These are phyloP conservation scores for Axinella damicornis DNA, from an alignment of 37 sponge, comb jelly and placozoan species.

Conservation along the genomic window DNA sequence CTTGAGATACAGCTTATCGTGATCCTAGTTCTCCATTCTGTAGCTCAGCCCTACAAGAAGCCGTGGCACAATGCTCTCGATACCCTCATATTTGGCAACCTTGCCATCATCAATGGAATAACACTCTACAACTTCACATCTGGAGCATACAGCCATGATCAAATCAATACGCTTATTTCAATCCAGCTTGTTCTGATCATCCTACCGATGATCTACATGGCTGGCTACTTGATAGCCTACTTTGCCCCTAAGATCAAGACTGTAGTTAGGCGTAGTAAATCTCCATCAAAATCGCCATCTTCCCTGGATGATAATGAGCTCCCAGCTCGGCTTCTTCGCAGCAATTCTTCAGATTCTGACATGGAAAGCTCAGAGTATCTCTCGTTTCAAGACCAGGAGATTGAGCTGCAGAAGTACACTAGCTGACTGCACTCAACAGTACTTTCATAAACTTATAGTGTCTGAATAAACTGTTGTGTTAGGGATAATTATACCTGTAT, in stretches of 20 bases:
- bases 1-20: conserved; percentile 5
- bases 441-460: too few species aligned
- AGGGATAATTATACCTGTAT: too few species aligned
- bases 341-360: background rate
- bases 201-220: background rate
- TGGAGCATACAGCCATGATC: too few species aligned
- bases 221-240: background rate
- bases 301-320: background rate
- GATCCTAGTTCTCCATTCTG: conserved; percentile 9
- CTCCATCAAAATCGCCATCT: too few species aligned
- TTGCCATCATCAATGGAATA: conserved; percentile 16
- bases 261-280: too few species aligned
- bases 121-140: conserved; percentile 8
- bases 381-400: too few species aligned
- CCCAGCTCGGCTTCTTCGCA: background rate
- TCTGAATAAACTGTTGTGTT: too few species aligned
- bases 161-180: background rate
- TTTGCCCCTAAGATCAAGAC: too few species aligned
- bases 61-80: conserved; percentile 37
- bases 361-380: too few species aligned
- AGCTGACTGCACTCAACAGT: too few species aligned
- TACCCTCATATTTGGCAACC: conserved; percentile 17
- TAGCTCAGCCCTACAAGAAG: conserved; percentile 34
- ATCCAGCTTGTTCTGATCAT: background rate
- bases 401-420: too few species aligned